Conservation (phyloP, 2,888 invertebrate genomes). For the Apodemia zela region DNA sequence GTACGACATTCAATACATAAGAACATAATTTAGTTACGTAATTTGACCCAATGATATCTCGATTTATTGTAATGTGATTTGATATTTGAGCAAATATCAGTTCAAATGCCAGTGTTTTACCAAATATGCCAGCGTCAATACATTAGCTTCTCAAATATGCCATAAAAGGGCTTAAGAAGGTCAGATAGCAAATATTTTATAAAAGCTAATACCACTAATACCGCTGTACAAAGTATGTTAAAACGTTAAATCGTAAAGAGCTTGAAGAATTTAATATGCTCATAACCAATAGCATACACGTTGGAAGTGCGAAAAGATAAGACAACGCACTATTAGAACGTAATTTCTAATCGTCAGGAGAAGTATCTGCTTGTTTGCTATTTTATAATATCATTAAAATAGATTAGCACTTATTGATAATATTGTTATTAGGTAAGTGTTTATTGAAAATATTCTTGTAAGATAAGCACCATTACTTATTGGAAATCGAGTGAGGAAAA, state of each 20-base stretch:
- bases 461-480: too few relatives aligned
- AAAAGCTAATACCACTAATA: background rate
- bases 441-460: too few relatives aligned
- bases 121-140: background rate
- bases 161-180: constrained; percentile 15
- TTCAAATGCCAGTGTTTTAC: background rate
- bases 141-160: constrained; percentile 10
- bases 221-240: constrained; percentile 4
- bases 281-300: background rate
- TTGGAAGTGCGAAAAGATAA: background rate
- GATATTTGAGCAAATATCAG: background rate
- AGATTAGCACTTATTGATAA: background rate
- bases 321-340: background rate
- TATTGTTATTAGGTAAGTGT: too few relatives aligned
- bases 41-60: background rate
- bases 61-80: background rate
- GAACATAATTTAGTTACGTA: background rate
- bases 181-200: constrained; percentile 18
- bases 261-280: background rate
- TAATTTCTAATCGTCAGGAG: background rate
- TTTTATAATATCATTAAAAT: constrained; percentile 32
- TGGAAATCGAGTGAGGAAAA: too few relatives aligned
- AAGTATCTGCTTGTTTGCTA: background rate
- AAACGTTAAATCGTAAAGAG: constrained; percentile 3
- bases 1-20: too few relatives aligned